Evolutionary conservation across 1,140 invertebrate species (phyloP).

Genomic region (Mylabris phalerata): DNA sequence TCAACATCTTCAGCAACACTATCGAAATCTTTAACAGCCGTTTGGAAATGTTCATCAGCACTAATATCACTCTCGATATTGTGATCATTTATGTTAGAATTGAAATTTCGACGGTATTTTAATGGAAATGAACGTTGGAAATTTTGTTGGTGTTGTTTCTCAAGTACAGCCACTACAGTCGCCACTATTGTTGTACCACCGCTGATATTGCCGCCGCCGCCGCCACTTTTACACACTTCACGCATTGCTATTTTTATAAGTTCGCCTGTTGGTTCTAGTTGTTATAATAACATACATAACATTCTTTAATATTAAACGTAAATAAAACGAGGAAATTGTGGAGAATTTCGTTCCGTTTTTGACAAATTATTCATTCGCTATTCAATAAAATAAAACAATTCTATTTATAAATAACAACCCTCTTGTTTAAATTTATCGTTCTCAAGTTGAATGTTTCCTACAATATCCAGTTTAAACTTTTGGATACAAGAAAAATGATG

Average conservation of each 20-base stretch:
- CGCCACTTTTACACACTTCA: constrained; percentile 28
- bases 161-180: constrained; percentile 35
- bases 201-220: constrained; percentile 4
- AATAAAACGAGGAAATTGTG: not conserved
- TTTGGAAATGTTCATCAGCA: constrained; percentile 30
- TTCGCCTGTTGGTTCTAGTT: not conserved
- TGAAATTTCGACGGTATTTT: constrained; percentile 13
- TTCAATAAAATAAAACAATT: no score
- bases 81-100: constrained; percentile 14
- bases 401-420: no score
- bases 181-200: constrained; percentile 26
- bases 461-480: no score
- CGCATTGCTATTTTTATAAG: constrained; percentile 21
- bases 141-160: constrained; percentile 28
- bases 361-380: no score
- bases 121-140: not conserved
- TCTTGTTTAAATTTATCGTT: no score
- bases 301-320: not conserved
- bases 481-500: no score
- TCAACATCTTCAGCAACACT: constrained; percentile 37
- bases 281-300: not conserved
- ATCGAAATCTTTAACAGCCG: constrained; percentile 38
- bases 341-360: not conserved
- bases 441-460: no score
- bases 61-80: constrained; percentile 6